A percentile compares a stretch with the other conserved stretches of the same genome.
phyloP scores from a whole-genome alignment of 2,797 vertebrate genomes.

The Coregonus suidteri region DNA sequence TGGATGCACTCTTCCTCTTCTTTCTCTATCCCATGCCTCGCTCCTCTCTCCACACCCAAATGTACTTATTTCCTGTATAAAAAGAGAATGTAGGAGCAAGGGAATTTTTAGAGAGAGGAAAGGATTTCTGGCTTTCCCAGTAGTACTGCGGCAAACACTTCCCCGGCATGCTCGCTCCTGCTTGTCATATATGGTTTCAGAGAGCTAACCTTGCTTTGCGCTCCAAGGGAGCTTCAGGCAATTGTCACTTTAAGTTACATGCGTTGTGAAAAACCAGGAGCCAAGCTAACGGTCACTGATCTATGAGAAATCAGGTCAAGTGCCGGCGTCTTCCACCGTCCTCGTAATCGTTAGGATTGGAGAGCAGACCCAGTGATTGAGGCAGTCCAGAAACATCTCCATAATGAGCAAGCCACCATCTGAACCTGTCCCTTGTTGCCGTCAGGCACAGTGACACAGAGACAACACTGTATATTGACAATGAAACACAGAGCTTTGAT shows the following conservation, averaged over 20 bases:
- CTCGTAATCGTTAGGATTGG: slow-evolving; percentile 66
- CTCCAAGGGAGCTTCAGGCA: slow-evolving; percentile 91
- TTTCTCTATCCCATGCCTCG: slow-evolving; percentile 39
- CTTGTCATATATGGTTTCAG: slow-evolving; percentile 78
- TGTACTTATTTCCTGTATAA: slow-evolving; percentile 29
- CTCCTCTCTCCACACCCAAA: slow-evolving; percentile 37
- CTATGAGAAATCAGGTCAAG: slow-evolving; percentile 79
- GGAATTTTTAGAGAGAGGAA: slow-evolving; percentile 14
- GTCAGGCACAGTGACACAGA: slow-evolving; percentile 40
- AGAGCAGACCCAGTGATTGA: slow-evolving; percentile 63
- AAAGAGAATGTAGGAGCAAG: slow-evolving; percentile 19
- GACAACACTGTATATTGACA: slow-evolving; percentile 6
- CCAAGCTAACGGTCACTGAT: slow-evolving; percentile 73
- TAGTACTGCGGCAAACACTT: slow-evolving; percentile 26
- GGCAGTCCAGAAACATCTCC: slow-evolving; percentile 47
- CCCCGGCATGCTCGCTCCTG: slow-evolving; percentile 45
- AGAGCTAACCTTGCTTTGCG: slow-evolving; percentile 69
- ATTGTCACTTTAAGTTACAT: slow-evolving; percentile 97
- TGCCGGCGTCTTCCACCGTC: slow-evolving; percentile 62
- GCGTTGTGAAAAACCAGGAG: slow-evolving; percentile 77
- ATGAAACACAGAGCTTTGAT: neutral
- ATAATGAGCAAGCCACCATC: slow-evolving; percentile 31
- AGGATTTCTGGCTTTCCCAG: slow-evolving; percentile 15
- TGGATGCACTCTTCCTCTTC: slow-evolving; percentile 38
- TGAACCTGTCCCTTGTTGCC: slow-evolving; percentile 33